These are phyloP conservation scores for Falco columbarius DNA, from an alignment of 2,797 vertebrate genomes.

Conservation along the genomic window DNA sequence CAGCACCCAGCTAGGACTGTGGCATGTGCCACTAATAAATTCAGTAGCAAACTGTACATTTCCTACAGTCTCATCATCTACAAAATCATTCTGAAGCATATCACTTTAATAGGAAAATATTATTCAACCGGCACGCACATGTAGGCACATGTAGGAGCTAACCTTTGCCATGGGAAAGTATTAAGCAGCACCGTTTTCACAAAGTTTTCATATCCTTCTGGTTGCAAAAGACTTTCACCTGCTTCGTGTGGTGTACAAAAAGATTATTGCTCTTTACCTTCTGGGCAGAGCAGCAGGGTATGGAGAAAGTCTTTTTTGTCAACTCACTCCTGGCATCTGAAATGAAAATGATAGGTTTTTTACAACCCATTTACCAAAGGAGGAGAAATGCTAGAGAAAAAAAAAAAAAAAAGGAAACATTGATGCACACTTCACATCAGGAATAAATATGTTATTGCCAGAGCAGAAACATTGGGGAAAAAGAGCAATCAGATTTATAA, in stretches of 20 bases:
- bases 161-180: neutral
- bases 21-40: slow-evolving; percentile 2
- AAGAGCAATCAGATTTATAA: neutral
- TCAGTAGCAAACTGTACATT: neutral
- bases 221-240: slow-evolving; percentile 10
- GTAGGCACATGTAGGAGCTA: neutral
- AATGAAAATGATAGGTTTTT: slow-evolving; percentile 13
- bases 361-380: slow-evolving; percentile 33
- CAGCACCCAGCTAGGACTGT: neutral
- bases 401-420: neutral
- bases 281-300: slow-evolving; percentile 37
- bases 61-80: neutral
- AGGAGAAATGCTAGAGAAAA: neutral
- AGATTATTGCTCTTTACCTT: slow-evolving; percentile 38
- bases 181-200: slow-evolving; percentile 12
- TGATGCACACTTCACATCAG: neutral
- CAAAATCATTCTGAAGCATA: neutral
- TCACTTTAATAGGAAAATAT: neutral
- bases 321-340: neutral
- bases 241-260: neutral
- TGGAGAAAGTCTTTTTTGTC: slow-evolving; percentile 10
- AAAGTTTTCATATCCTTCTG: slow-evolving; percentile 22
- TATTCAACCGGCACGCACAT: neutral
- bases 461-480: neutral
- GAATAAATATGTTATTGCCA: neutral